These are phyloP conservation scores for Empis livida DNA, from an alignment of 2,888 invertebrate genomes.

Conservation along the genomic window DNA sequence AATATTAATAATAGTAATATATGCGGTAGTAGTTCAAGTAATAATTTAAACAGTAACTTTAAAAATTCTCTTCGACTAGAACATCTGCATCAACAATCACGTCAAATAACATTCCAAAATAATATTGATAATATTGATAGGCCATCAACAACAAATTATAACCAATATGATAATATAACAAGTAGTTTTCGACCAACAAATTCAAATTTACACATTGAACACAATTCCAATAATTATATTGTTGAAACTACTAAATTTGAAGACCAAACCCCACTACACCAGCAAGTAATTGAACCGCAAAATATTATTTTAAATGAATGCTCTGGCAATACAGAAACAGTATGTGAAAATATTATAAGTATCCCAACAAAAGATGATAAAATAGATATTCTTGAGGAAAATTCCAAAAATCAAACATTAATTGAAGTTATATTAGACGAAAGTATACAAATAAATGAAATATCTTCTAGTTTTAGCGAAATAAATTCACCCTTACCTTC, in stretches of 20 bases:
- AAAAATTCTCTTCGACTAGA: too few relatives aligned
- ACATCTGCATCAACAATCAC: too few relatives aligned
- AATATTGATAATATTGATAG: neutral
- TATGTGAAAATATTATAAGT: too few relatives aligned
- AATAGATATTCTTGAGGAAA: too few relatives aligned
- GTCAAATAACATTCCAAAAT: too few relatives aligned
- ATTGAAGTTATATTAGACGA: constrained; percentile 21
- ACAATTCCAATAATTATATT: too few relatives aligned
- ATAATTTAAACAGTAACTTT: constrained; percentile 1
- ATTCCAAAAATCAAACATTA: too few relatives aligned
- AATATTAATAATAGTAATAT: neutral
- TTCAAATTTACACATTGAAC: too few relatives aligned
- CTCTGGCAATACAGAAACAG: too few relatives aligned
- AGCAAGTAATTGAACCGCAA: too few relatives aligned
- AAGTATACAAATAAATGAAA: constrained; percentile 52
- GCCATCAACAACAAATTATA: constrained; percentile 1
- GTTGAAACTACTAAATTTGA: neutral
- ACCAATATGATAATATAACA: constrained; percentile 8
- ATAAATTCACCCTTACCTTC: constrained; percentile 4
- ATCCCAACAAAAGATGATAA: too few relatives aligned
- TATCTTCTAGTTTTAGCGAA: constrained; percentile 48
- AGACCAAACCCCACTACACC: neutral
- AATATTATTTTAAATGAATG: too few relatives aligned
- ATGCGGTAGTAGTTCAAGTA: neutral
- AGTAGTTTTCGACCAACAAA: constrained; percentile 4